Evolutionary conservation across 2,797 vertebrate species (phyloP).

Genomic region (Simalia tracyae): DNA sequence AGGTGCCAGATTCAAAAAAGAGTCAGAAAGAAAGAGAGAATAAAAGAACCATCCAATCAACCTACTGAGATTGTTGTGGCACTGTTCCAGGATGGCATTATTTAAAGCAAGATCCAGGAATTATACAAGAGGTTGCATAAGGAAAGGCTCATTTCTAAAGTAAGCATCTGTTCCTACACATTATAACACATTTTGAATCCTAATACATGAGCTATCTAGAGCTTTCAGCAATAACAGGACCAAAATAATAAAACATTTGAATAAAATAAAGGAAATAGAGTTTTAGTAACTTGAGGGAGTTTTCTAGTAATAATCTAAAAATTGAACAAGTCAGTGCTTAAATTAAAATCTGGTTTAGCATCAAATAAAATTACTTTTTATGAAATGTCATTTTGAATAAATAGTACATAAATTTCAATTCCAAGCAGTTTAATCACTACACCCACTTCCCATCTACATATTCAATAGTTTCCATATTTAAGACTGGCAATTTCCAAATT

Average conservation of each 20-base stretch:
- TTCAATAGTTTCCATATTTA: conserved; percentile 18
- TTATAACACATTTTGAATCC: not conserved
- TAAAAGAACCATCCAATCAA: not conserved
- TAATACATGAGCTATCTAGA: not conserved
- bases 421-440: not conserved
- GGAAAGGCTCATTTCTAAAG: not conserved
- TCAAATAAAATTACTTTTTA: not conserved
- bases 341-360: not conserved
- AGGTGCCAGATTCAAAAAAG: not conserved
- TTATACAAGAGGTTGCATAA: not conserved
- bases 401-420: not conserved
- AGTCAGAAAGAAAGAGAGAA: not conserved
- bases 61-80: not conserved
- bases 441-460: not conserved
- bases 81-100: not conserved
- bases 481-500: not conserved
- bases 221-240: not conserved
- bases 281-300: not conserved
- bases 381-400: not conserved
- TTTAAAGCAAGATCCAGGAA: not conserved
- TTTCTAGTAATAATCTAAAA: not conserved
- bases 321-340: not conserved
- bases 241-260: not conserved
- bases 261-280: not conserved
- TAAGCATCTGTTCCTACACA: not conserved